A percentile compares a stretch with the other conserved stretches of the same genome.
phyloP scores from a whole-genome alignment of 2,113 vertebrate genomes.

The Hemicordylus capensis region DNA sequence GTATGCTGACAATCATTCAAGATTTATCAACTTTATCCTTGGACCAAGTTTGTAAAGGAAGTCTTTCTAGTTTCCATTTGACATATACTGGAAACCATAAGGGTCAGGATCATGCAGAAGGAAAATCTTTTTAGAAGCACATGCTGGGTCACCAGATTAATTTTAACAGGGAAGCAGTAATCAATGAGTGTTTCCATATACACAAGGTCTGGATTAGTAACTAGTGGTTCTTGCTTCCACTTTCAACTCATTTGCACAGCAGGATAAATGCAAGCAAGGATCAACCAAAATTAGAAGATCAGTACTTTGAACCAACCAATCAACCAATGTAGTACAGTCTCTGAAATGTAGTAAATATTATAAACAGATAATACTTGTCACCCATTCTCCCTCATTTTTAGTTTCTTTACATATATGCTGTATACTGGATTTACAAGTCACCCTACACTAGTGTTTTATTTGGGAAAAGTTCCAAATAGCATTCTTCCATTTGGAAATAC shows the following conservation, averaged over 20 bases:
- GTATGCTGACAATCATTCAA: background rate
- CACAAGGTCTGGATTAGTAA: background rate
- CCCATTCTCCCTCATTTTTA: no score
- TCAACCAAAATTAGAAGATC: no score
- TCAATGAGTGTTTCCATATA: conserved; percentile 14
- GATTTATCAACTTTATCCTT: background rate
- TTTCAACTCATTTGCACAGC: background rate
- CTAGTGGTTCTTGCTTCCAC: background rate
- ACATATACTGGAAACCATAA: background rate
- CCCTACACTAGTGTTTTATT: background rate
- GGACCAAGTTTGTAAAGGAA: background rate
- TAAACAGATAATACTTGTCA: no score
- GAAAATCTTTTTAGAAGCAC: background rate
- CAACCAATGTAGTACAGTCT: no score
- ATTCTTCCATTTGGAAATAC: background rate
- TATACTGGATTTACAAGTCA: background rate
- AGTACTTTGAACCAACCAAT: no score
- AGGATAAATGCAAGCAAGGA: background rate
- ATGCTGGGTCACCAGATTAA: background rate
- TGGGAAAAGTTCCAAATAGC: background rate
- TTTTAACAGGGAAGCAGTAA: conserved; percentile 10
- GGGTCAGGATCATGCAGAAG: background rate
- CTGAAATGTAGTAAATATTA: no score
- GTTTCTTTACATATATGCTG: background rate
- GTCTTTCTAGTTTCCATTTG: background rate